Conservation (phyloP, 2,113 vertebrate species). For the Syrmaticus mikado region DNA sequence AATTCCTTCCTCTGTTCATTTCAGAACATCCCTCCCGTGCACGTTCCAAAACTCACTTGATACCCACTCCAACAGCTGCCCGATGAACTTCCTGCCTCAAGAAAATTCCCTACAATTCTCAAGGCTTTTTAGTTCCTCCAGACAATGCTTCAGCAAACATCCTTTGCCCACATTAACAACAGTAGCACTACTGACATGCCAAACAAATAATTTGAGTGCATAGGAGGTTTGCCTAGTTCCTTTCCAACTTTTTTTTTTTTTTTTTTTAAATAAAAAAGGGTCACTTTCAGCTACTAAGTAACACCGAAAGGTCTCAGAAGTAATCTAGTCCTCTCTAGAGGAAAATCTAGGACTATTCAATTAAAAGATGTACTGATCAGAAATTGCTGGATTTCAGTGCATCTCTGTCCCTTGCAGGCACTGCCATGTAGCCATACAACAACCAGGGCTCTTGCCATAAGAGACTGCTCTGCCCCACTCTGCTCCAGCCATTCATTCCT, state of each 20-base stretch:
- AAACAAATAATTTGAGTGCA: background rate
- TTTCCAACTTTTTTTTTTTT: background rate
- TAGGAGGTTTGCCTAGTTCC: background rate
- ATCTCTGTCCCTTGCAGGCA: background rate
- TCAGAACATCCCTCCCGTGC: background rate
- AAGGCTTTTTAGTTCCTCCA: background rate
- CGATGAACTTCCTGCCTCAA: background rate
- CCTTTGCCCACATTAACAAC: background rate
- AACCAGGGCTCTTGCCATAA: background rate
- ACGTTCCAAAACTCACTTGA: background rate
- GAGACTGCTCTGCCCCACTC: background rate
- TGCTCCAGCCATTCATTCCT: background rate
- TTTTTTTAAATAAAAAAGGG: background rate
- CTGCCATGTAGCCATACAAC: background rate
- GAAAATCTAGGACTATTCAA: background rate
- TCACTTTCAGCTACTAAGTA: accelerated
- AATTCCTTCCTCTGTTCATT: background rate
- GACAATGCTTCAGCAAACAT: background rate
- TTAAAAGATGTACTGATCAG: background rate
- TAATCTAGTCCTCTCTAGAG: background rate
- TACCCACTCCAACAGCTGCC: background rate
- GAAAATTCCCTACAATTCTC: background rate
- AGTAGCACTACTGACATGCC: background rate
- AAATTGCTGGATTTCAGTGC: background rate
- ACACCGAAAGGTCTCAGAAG: background rate